phyloP scores from a whole-genome alignment of 2,113 vertebrate species.

The Mola mola region DNA sequence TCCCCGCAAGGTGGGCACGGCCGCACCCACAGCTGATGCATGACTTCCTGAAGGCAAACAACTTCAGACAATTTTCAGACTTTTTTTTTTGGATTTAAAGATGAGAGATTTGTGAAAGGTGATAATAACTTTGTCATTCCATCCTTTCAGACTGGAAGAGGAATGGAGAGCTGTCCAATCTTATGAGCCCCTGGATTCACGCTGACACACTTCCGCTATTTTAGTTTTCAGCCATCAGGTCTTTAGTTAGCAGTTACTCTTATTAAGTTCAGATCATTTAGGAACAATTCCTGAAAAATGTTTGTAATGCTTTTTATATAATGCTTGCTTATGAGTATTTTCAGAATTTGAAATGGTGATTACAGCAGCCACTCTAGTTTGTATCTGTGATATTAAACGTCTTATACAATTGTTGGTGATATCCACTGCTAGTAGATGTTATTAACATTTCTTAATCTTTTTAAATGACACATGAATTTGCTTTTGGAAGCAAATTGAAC shows the following conservation, averaged over 20 bases:
- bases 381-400: not conserved
- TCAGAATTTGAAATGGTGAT: slow-evolving; percentile 7
- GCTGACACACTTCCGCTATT: not conserved
- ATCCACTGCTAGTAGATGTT: too few relatives aligned
- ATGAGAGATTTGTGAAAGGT: not conserved
- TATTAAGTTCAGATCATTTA: too few relatives aligned
- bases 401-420: too few relatives aligned
- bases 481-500: not conserved
- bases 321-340: slow-evolving; percentile 14
- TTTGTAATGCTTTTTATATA: slow-evolving; percentile 14
- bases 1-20: slow-evolving; percentile 73
- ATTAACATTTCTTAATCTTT: not conserved
- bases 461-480: not conserved
- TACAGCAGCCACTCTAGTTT: not conserved
- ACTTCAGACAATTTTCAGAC: too few relatives aligned
- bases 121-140: not conserved
- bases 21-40: not conserved
- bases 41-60: not conserved
- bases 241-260: slow-evolving; percentile 28
- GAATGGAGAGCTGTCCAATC: slow-evolving; percentile 69
- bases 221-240: not conserved
- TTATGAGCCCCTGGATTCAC: slow-evolving; percentile 63
- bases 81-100: not conserved
- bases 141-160: slow-evolving; percentile 55
- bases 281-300: too few relatives aligned